A percentile compares a stretch with the other conserved stretches of the same genome.
These are phyloP conservation scores for Lampropteryx suffumata DNA, from an alignment of 2,888 invertebrate species.

Conservation along the genomic window DNA sequence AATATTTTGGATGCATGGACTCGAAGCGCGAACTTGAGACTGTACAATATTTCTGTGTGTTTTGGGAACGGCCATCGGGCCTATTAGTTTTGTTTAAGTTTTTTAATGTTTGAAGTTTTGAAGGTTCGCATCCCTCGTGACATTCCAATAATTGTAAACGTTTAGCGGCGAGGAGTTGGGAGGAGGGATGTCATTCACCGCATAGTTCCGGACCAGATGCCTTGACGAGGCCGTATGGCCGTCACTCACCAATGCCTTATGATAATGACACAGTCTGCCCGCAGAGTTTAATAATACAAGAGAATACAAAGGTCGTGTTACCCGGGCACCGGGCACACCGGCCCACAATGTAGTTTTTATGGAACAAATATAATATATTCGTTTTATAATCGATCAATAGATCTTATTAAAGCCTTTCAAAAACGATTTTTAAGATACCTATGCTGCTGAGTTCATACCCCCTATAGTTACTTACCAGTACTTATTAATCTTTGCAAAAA, in stretches of 20 bases:
- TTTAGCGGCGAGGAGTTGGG: constrained; percentile 51
- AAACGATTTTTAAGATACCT: too few relatives aligned
- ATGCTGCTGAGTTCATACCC: too few relatives aligned
- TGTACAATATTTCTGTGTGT: constrained; percentile 70
- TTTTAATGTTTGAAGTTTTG: constrained; percentile 52
- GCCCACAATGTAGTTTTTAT: constrained; percentile 83
- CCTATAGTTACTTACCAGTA: too few relatives aligned
- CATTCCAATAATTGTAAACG: constrained; percentile 79
- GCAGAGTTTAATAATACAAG: constrained; percentile 81
- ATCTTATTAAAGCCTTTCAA: too few relatives aligned
- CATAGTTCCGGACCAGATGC: constrained; percentile 62
- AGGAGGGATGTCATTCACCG: constrained; percentile 46
- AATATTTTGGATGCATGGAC: constrained; percentile 66
- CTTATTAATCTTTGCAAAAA: too few relatives aligned
- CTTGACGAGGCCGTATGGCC: constrained; percentile 63
- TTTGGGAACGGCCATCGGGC: constrained; percentile 60
- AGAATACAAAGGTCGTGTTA: constrained; percentile 83
- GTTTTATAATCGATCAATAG: constrained; percentile 83
- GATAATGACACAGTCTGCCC: constrained; percentile 82
- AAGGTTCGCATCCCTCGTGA: constrained; percentile 78
- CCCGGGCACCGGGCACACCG: constrained; percentile 81
- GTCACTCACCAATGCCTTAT: constrained; percentile 78
- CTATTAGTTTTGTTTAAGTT: constrained; percentile 71
- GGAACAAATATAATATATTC: constrained; percentile 84
- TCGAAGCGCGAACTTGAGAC: constrained; percentile 63